phyloP scores from a whole-genome alignment of 2,888 invertebrate genomes.

The Euclidia mi region DNA sequence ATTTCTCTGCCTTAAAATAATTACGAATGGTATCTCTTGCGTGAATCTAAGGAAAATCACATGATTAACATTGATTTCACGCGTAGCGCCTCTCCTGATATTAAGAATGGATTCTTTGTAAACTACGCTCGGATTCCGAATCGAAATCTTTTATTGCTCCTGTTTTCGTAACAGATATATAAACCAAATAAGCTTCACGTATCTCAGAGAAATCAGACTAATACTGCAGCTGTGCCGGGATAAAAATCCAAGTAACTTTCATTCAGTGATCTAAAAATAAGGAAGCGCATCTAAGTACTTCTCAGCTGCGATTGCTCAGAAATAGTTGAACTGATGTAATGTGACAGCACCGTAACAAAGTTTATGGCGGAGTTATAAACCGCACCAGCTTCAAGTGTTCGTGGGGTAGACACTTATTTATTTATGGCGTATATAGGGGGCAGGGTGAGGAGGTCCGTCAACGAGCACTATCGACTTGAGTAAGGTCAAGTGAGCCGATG shows the following conservation, averaged over 20 bases:
- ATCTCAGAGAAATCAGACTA: no score
- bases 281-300: background rate
- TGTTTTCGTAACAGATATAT: no score
- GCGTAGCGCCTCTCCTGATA: slow-evolving; percentile 25
- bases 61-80: no score
- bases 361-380: slow-evolving; percentile 29
- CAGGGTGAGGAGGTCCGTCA: slow-evolving; percentile 42
- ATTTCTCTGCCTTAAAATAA: no score
- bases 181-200: no score
- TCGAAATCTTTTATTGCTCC: slow-evolving; percentile 11
- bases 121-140: slow-evolving; percentile 5
- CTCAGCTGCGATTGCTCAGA: slow-evolving; percentile 3
- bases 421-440: slow-evolving; percentile 64
- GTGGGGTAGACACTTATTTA: slow-evolving; percentile 68
- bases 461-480: slow-evolving; percentile 64
- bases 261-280: slow-evolving; percentile 6
- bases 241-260: slow-evolving; percentile 6
- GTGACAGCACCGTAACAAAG: slow-evolving; percentile 22
- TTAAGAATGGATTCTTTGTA: slow-evolving; percentile 31
- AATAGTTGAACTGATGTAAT: slow-evolving; percentile 20
- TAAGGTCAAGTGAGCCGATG: slow-evolving; percentile 70
- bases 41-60: no score
- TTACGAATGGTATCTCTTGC: no score
- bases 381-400: slow-evolving; percentile 46
- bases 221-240: background rate